Conservation (phyloP, 2,797 vertebrate genomes). For the Ceryle rudis region DNA sequence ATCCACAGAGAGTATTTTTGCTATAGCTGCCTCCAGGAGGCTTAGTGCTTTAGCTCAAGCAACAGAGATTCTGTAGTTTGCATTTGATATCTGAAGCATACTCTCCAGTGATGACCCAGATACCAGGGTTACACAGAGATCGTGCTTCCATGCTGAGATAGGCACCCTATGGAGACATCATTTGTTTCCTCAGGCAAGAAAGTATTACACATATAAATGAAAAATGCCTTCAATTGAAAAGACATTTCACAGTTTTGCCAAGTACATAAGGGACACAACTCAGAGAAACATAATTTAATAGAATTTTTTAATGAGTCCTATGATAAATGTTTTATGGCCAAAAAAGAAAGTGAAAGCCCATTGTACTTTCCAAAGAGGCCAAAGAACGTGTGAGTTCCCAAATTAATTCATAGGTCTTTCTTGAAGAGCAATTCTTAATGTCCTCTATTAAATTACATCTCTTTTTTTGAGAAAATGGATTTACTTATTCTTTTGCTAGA, state of each 20-base stretch:
- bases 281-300: conserved; percentile 24
- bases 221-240: conserved; percentile 33
- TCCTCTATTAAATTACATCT: conserved; percentile 52
- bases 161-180: conserved; percentile 33
- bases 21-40: background rate
- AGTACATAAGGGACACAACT: conserved; percentile 13
- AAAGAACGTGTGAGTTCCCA: conserved; percentile 15
- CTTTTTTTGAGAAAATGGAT: conserved; percentile 68
- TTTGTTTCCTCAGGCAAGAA: conserved; percentile 48
- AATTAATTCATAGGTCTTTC: conserved; percentile 29
- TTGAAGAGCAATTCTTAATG: conserved; percentile 49
- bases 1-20: background rate
- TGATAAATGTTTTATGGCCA: conserved; percentile 30
- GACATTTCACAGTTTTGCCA: conserved; percentile 33
- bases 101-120: conserved; percentile 19
- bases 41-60: background rate
- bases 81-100: background rate
- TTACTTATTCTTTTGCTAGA: conserved; percentile 53
- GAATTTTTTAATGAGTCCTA: conserved; percentile 36
- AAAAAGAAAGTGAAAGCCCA: conserved; percentile 21
- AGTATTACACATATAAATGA: conserved; percentile 17
- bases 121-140: background rate
- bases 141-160: background rate
- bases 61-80: background rate
- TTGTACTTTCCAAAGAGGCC: background rate